Conservation (phyloP, 2,888 invertebrate species). For the Entomobrya multifasciata region DNA sequence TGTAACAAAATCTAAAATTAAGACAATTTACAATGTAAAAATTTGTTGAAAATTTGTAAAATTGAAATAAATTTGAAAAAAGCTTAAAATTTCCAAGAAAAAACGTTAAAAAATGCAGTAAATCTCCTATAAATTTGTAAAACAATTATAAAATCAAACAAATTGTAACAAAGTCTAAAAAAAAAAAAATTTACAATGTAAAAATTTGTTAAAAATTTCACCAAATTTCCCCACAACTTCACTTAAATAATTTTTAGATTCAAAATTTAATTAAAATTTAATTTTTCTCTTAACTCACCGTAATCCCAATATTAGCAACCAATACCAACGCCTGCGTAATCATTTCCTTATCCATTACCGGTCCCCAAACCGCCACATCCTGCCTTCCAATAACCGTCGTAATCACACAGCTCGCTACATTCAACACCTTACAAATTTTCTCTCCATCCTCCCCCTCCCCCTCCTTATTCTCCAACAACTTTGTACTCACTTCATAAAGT, state of each 20-base stretch:
- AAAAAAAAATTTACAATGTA: too few relatives aligned
- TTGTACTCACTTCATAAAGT: conserved; percentile 69
- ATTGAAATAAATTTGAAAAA: too few relatives aligned
- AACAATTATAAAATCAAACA: too few relatives aligned
- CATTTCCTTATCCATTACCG: conserved; percentile 61
- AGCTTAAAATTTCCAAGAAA: too few relatives aligned
- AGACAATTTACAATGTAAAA: too few relatives aligned
- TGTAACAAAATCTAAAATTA: too few relatives aligned
- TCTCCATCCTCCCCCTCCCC: conserved; percentile 42
- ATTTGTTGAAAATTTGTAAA: too few relatives aligned
- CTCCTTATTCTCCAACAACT: conserved; percentile 65
- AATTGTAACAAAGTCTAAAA: too few relatives aligned
- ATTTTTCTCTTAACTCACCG: conserved; percentile 66
- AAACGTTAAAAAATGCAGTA: too few relatives aligned
- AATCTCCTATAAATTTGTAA: too few relatives aligned
- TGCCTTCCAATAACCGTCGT: conserved; percentile 70
- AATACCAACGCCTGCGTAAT: conserved; percentile 69
- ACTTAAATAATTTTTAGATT: not conserved
- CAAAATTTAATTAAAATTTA: not conserved
- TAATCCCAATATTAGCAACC: conserved; percentile 70
- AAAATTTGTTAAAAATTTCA: too few relatives aligned
- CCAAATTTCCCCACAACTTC: not conserved
- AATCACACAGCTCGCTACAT: conserved; percentile 65
- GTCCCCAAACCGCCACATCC: conserved; percentile 69
- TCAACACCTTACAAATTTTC: conserved; percentile 65